These are phyloP conservation scores for Silurus aristotelis DNA, from an alignment of 2,797 vertebrate species.

Conservation along the genomic window DNA sequence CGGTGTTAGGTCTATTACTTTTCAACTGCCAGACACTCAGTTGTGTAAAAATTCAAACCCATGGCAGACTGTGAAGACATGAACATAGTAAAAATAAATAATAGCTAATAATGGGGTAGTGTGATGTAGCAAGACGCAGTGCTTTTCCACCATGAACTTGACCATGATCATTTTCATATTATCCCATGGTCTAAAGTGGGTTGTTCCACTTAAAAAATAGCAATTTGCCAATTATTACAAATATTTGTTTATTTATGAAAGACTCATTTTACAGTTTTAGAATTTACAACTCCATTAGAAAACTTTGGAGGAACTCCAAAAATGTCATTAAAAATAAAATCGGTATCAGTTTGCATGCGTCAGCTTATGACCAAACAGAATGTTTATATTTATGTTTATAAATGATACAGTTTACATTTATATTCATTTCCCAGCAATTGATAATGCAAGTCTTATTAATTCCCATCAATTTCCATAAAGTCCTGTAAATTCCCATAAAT, in stretches of 20 bases:
- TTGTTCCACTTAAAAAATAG: not conserved
- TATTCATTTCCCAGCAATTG: too few relatives aligned
- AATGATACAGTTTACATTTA: too few relatives aligned
- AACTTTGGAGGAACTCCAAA: too few relatives aligned
- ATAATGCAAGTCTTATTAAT: too few relatives aligned
- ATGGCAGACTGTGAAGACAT: not conserved
- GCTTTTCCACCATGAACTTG: not conserved
- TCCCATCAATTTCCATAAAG: too few relatives aligned
- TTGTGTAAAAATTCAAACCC: not conserved
- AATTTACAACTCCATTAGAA: not conserved
- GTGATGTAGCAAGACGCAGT: not conserved
- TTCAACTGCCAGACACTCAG: not conserved
- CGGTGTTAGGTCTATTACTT: not conserved
- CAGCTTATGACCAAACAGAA: too few relatives aligned
- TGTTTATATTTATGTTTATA: too few relatives aligned
- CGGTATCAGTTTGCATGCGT: too few relatives aligned
- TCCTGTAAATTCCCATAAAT: too few relatives aligned
- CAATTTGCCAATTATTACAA: not conserved
- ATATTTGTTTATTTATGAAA: not conserved
- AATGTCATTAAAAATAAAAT: too few relatives aligned
- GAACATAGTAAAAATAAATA: too few relatives aligned
- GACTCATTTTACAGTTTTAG: not conserved
- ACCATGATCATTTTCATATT: not conserved
- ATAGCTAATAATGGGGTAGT: not conserved
- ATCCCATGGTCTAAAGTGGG: not conserved